These are phyloP conservation scores for Pipistrellus pipistrellus DNA, from an alignment of 2,797 vertebrate genomes.

Conservation along the genomic window DNA sequence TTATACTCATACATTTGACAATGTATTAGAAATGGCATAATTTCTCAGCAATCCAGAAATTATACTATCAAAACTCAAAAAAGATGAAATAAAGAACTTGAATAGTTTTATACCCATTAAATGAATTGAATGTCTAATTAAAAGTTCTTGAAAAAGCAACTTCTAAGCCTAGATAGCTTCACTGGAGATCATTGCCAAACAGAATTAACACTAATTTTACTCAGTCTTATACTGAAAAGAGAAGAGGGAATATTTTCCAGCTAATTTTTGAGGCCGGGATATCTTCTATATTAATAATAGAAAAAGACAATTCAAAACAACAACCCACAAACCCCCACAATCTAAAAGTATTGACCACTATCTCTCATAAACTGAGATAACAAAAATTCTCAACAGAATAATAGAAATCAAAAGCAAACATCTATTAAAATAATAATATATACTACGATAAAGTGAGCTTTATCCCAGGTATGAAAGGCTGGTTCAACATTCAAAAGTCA, in stretches of 20 bases:
- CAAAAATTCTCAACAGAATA: neutral
- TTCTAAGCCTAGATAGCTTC: neutral
- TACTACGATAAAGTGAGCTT: neutral
- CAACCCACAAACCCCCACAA: neutral
- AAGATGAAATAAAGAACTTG: neutral
- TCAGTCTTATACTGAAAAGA: neutral
- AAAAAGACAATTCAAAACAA: neutral
- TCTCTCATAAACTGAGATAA: neutral
- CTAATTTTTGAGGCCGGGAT: neutral
- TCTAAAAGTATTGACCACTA: neutral
- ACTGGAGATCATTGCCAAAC: neutral
- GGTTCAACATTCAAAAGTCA: neutral
- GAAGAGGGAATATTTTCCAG: neutral
- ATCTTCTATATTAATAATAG: neutral
- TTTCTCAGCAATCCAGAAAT: neutral
- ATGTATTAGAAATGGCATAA: neutral
- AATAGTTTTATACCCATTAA: neutral
- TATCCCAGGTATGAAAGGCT: neutral
- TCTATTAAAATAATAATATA: neutral
- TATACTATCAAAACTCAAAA: neutral
- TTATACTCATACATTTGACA: constrained; percentile 1
- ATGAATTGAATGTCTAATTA: neutral
- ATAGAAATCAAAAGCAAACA: neutral
- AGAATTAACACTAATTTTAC: constrained; percentile 26
- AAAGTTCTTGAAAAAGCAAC: neutral